A percentile compares a stretch with the other conserved stretches of the same genome.
These are phyloP conservation scores for Riptortus pedestris DNA, from an alignment of 1,140 invertebrate species.

Conservation along the genomic window DNA sequence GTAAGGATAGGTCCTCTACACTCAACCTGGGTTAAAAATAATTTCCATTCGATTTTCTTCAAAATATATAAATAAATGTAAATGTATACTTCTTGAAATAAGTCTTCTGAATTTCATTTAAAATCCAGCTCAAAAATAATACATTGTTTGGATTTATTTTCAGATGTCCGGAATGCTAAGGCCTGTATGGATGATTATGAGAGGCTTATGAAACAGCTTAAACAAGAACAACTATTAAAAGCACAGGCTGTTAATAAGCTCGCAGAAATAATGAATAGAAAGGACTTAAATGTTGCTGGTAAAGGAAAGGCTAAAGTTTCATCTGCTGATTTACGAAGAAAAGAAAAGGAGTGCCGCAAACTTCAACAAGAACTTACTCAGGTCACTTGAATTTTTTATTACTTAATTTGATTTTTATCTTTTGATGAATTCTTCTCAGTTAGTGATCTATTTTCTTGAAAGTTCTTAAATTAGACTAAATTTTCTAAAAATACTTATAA, in stretches of 20 bases:
- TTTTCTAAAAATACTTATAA: no score
- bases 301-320: conserved; percentile 57
- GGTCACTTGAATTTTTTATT: conserved; percentile 34
- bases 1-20: no score
- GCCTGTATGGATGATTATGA: conserved; percentile 67
- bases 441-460: no score
- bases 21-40: no score
- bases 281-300: conserved; percentile 55
- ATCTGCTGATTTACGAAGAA: conserved; percentile 68
- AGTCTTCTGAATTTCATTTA: no score
- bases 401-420: background rate
- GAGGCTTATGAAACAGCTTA: conserved; percentile 71
- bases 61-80: no score
- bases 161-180: conserved; percentile 41
- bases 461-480: no score
- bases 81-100: no score
- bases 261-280: conserved; percentile 91
- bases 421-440: no score
- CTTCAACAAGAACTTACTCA: conserved; percentile 90
- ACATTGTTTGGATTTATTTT: background rate
- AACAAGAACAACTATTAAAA: conserved; percentile 80
- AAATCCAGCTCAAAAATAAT: no score
- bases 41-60: no score
- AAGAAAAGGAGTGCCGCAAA: conserved; percentile 90
- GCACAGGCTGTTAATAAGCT: conserved; percentile 92